Evolutionary conservation across 2,797 vertebrate species (phyloP).

Genomic region (Ataeniobius toweri): DNA sequence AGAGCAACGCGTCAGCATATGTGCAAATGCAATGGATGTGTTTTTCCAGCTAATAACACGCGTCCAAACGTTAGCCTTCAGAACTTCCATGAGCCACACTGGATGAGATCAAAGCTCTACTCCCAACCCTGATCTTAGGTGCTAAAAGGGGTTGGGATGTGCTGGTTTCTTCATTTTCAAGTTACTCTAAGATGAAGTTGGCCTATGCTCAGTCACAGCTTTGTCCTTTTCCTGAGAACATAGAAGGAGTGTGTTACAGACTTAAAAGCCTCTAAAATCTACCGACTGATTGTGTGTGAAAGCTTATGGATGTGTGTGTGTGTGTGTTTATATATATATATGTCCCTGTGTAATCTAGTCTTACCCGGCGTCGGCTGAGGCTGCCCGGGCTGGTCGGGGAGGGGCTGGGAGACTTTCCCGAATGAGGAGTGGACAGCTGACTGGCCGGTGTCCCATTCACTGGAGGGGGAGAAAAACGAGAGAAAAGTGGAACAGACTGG

Average conservation of each 20-base stretch:
- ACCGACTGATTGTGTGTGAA: conserved; percentile 10
- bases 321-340: neutral
- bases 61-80: conserved; percentile 46
- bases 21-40: conserved; percentile 23
- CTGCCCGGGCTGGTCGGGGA: conserved; percentile 92
- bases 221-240: conserved; percentile 85
- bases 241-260: conserved; percentile 74
- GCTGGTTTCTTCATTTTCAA: conserved; percentile 60
- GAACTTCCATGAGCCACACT: conserved; percentile 50
- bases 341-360: conserved; percentile 42
- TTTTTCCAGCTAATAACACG: conserved; percentile 40
- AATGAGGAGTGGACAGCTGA: conserved; percentile 94
- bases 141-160: conserved; percentile 61
- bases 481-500: conserved; percentile 39
- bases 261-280: conserved; percentile 38
- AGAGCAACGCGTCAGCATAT: conserved; percentile 22
- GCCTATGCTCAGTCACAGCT: conserved; percentile 72
- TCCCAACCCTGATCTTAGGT: conserved; percentile 52
- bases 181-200: conserved; percentile 75
- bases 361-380: conserved; percentile 92
- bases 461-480: conserved; percentile 57
- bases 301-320: conserved; percentile 11
- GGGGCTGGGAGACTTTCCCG: conserved; percentile 93
- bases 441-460: conserved; percentile 96
- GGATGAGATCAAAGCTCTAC: conserved; percentile 58